Conservation (phyloP, 2,797 vertebrate genomes). For the Tapera naevia region DNA sequence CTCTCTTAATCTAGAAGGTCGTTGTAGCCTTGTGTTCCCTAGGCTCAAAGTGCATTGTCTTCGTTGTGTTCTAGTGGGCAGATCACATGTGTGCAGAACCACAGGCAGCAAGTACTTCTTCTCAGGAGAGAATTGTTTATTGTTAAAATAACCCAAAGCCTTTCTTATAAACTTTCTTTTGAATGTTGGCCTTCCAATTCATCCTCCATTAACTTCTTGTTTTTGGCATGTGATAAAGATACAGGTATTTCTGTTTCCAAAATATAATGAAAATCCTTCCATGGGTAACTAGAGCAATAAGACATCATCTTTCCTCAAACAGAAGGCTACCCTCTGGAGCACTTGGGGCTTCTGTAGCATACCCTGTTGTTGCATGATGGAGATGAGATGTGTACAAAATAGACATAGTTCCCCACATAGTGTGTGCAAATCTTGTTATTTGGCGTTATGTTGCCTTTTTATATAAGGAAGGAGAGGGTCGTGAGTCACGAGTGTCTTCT, state of each 20-base stretch:
- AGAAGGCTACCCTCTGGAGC: neutral
- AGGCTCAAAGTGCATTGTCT: neutral
- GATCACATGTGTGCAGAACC: neutral
- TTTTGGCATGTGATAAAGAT: neutral
- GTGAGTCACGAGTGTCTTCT: too few species aligned
- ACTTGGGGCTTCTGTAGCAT: neutral
- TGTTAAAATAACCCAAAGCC: neutral
- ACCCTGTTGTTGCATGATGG: rapidly evolving
- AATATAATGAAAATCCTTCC: neutral
- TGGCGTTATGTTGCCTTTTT: too few species aligned
- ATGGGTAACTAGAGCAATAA: neutral
- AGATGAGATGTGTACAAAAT: neutral
- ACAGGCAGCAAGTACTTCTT: neutral
- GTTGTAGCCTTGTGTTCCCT: neutral
- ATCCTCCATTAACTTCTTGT: neutral
- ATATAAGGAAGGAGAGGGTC: too few species aligned
- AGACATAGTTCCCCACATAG: neutral
- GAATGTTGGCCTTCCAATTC: neutral
- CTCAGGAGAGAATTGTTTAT: neutral
- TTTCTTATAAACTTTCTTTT: neutral
- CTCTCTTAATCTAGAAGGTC: neutral
- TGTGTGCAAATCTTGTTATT: neutral
- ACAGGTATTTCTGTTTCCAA: neutral
- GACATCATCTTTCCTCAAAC: neutral
- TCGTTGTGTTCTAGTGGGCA: neutral